phyloP scores from a whole-genome alignment of 2,113 vertebrate species.

The Thunnus maccoyii region DNA sequence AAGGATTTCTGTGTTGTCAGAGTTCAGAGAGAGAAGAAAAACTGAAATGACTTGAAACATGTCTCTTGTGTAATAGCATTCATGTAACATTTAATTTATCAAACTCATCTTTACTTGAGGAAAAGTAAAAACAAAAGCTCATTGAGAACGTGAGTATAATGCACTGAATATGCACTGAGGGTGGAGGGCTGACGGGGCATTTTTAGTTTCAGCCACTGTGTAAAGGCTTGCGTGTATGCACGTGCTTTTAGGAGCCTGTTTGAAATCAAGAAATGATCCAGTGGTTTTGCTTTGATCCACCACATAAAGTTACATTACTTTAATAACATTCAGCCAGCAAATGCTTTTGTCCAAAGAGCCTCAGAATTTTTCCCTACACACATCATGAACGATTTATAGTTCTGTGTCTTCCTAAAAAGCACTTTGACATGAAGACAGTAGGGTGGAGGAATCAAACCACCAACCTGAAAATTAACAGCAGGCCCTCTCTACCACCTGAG shows the following conservation, averaged over 20 bases:
- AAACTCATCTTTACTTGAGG: conserved; percentile 41
- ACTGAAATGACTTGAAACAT: conserved; percentile 1
- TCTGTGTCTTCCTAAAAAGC: neutral
- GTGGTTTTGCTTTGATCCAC: conserved; percentile 5
- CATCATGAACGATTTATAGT: neutral
- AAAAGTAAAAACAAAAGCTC: conserved; percentile 36
- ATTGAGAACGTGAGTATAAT: conserved; percentile 26
- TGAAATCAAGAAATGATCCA: too few species aligned
- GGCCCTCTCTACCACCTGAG: too few species aligned
- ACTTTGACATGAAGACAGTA: neutral
- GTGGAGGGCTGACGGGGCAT: neutral
- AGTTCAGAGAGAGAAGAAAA: conserved; percentile 14
- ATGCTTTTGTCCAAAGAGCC: neutral
- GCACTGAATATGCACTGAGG: neutral
- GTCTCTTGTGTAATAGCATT: conserved; percentile 39
- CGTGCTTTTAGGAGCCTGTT: too few species aligned
- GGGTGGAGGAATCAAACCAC: neutral
- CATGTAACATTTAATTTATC: conserved; percentile 36
- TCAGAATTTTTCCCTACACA: neutral
- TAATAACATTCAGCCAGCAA: too few species aligned
- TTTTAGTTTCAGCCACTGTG: neutral
- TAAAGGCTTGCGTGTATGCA: neutral
- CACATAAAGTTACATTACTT: neutral
- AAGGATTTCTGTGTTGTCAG: neutral
- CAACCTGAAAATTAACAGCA: neutral